Evolutionary conservation across 2,113 vertebrate species (phyloP).

Genomic region (Eonycteris spelaea): DNA sequence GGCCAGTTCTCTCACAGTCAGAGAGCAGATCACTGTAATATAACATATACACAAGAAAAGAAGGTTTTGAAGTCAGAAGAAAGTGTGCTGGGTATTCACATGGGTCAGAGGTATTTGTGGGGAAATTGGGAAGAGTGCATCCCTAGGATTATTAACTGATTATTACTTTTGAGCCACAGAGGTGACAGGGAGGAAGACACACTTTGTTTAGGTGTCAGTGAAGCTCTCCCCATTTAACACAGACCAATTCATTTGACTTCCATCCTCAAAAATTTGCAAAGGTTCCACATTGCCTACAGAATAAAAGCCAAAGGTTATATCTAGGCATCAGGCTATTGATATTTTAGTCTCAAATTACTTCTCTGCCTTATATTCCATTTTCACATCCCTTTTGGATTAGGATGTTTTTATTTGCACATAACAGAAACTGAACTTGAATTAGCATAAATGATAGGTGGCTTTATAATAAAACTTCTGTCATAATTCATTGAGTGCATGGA

Average conservation of each 20-base stretch:
- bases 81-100: neutral
- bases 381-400: neutral
- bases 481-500: neutral
- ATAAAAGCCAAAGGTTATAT: neutral
- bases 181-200: neutral
- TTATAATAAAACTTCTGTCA: neutral
- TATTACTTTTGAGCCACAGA: neutral
- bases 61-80: neutral
- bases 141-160: neutral
- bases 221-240: neutral
- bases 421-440: slow-evolving; percentile 4
- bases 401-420: neutral
- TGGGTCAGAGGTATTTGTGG: neutral
- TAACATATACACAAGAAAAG: neutral
- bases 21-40: neutral
- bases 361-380: neutral
- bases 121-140: neutral
- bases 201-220: neutral
- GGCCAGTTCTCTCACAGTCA: neutral
- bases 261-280: neutral
- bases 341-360: slow-evolving; percentile 3
- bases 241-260: neutral
- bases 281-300: neutral
- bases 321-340: neutral
- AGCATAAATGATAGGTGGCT: neutral